A percentile compares a stretch with the other conserved stretches of the same genome.
These are phyloP conservation scores for Thunnus maccoyii DNA, from an alignment of 2,113 vertebrate species.

Conservation along the genomic window DNA sequence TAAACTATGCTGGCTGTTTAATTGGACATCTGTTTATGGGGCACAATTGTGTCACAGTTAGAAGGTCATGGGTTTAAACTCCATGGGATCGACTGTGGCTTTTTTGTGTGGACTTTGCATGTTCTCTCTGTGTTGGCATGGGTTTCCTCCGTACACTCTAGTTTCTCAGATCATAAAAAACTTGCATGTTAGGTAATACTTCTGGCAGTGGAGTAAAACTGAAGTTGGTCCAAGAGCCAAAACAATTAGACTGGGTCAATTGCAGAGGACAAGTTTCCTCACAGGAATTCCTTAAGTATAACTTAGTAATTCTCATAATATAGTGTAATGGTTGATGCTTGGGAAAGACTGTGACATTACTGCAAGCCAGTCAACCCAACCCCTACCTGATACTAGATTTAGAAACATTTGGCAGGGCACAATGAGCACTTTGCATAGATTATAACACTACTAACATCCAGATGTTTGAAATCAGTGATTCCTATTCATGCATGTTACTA, in stretches of 20 bases:
- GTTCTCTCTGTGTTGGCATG: conserved; percentile 23
- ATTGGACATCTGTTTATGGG: neutral
- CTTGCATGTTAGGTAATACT: conserved; percentile 35
- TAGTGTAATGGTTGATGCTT: neutral
- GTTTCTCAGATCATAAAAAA: neutral
- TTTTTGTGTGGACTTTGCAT: conserved; percentile 27
- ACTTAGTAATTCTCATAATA: neutral
- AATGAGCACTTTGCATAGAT: conserved; percentile 14
- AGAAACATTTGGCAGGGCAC: conserved; percentile 5
- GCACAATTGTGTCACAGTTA: neutral
- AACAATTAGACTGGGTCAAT: conserved; percentile 14
- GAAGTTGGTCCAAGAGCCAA: neutral
- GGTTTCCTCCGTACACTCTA: neutral
- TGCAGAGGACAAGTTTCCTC: conserved; percentile 2
- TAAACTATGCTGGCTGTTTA: neutral
- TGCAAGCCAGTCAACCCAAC: neutral
- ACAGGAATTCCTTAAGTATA: conserved; percentile 14
- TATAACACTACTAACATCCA: conserved; percentile 46
- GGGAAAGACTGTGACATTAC: neutral
- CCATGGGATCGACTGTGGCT: neutral
- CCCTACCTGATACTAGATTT: conserved; percentile 8
- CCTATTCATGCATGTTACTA: conserved; percentile 60
- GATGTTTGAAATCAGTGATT: conserved; percentile 36
- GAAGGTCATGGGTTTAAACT: neutral
- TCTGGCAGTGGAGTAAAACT: neutral